Conservation (phyloP, 2,113 vertebrate species). For the Neolamprologus ventralis region DNA sequence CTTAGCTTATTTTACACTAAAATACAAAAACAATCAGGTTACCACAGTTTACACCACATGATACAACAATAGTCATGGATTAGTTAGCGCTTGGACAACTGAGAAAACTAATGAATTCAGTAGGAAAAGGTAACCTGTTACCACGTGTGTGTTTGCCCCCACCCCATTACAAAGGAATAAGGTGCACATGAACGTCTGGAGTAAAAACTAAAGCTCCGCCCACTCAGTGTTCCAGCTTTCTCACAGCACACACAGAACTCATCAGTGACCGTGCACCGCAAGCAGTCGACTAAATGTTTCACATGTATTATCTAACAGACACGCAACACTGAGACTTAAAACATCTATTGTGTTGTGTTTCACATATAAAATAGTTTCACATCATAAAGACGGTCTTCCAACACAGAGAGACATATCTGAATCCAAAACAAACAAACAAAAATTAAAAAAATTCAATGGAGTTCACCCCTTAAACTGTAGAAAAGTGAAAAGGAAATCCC, state of each 20-base stretch:
- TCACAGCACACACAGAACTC: not conserved
- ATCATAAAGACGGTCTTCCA: not conserved
- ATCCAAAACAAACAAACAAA: not conserved
- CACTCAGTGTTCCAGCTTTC: not conserved
- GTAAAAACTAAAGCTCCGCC: not conserved
- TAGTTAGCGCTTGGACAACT: not conserved
- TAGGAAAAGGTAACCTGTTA: not conserved
- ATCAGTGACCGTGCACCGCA: not conserved
- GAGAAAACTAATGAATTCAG: not conserved
- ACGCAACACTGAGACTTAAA: not conserved
- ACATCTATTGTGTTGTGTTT: not conserved
- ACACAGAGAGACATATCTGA: not conserved
- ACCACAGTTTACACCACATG: slow-evolving; percentile 22
- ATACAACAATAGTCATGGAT: not conserved
- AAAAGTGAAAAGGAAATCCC: not conserved
- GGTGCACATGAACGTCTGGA: not conserved
- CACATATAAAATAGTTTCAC: not conserved
- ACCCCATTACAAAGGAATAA: not conserved
- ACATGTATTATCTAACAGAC: not conserved
- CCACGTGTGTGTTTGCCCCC: not conserved
- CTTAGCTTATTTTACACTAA: slow-evolving; percentile 45
- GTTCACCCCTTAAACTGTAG: not conserved
- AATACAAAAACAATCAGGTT: not conserved
- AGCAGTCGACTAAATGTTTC: not conserved
- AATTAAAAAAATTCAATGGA: accelerated